These are phyloP conservation scores for Sinohyriopsis cumingii DNA, from an alignment of 2,888 invertebrate species.

Conservation along the genomic window DNA sequence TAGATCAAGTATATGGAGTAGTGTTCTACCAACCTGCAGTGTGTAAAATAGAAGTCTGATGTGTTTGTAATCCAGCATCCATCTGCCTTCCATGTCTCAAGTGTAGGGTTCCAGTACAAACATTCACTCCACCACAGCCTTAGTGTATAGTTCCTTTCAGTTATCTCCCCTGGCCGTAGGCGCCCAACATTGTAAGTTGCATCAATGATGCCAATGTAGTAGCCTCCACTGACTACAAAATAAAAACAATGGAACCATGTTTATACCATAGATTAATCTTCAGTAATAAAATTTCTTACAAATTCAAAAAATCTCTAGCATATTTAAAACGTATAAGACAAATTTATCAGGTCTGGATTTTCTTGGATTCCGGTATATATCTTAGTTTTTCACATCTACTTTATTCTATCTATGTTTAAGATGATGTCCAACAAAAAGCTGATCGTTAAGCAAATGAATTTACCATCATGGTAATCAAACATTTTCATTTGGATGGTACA, in stretches of 20 bases:
- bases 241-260: background rate
- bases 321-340: too few relatives aligned
- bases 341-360: too few relatives aligned
- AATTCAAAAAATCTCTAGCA: too few relatives aligned
- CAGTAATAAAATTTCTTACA: too few relatives aligned
- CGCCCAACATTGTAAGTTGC: conserved; percentile 61
- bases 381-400: too few relatives aligned
- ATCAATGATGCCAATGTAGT: conserved; percentile 65
- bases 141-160: conserved; percentile 60
- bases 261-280: too few relatives aligned
- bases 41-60: conserved; percentile 53
- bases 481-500: background rate
- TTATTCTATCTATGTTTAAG: too few relatives aligned
- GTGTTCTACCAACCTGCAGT: conserved; percentile 53
- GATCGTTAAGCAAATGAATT: background rate
- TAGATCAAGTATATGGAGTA: too few relatives aligned
- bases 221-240: conserved; percentile 51
- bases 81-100: conserved; percentile 52
- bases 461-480: background rate
- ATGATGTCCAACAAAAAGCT: conserved; percentile 1
- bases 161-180: conserved; percentile 55
- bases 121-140: conserved; percentile 66
- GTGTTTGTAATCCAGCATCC: conserved; percentile 57
- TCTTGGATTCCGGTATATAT: too few relatives aligned
- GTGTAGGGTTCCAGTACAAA: conserved; percentile 61